phyloP scores from a whole-genome alignment of 2,888 invertebrate species.

The Proisotoma minuta region DNA sequence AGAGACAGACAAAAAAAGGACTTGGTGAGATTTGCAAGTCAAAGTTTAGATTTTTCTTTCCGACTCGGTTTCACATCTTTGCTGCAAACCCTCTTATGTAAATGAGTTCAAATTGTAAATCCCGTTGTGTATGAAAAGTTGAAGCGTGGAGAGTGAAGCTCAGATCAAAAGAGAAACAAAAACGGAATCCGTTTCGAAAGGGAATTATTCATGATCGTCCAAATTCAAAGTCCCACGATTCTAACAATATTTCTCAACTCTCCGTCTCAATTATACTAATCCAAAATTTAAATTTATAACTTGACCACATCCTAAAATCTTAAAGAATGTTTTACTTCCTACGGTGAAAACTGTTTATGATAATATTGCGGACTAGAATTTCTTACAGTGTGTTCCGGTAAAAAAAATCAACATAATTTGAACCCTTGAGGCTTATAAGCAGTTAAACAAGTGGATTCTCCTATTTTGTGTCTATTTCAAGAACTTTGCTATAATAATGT shows the following conservation, averaged over 20 bases:
- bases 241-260: conserved; percentile 14
- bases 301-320: too few species aligned
- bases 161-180: conserved; percentile 14
- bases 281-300: conserved; percentile 8
- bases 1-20: too few species aligned
- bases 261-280: conserved; percentile 10
- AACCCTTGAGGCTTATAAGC: too few species aligned
- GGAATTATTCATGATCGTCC: conserved; percentile 11
- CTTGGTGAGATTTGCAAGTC: conserved; percentile 8
- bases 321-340: too few species aligned
- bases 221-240: not conserved
- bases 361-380: too few species aligned
- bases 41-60: not conserved
- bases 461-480: too few species aligned
- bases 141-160: not conserved
- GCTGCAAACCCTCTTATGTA: conserved; percentile 7
- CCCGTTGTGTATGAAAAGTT: conserved; percentile 8
- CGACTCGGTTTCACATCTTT: conserved; percentile 4
- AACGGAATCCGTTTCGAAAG: conserved; percentile 2
- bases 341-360: too few species aligned
- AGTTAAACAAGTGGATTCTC: too few species aligned
- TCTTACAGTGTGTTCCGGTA: too few species aligned
- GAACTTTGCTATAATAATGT: too few species aligned
- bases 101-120: conserved; percentile 6
- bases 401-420: too few species aligned